phyloP scores from a whole-genome alignment of 2,888 invertebrate species.

The Lepas anatifera region DNA sequence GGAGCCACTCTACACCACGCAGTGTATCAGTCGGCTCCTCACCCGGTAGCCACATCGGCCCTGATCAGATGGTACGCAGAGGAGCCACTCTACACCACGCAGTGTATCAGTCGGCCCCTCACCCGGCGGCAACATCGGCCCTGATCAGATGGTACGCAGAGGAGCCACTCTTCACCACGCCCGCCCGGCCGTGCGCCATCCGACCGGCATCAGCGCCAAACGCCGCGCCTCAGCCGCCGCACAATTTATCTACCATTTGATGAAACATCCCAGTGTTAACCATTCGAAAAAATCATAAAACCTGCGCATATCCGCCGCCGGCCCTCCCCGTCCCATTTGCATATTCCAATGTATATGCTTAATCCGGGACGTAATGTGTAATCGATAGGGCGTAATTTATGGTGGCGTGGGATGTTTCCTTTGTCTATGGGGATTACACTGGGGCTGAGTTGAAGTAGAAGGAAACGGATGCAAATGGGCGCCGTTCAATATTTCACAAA shows the following conservation, averaged over 20 bases:
- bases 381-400: conserved; percentile 7
- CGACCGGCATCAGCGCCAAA: background rate
- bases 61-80: too few relatives aligned
- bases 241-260: conserved; percentile 7
- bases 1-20: too few relatives aligned
- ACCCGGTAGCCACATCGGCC: background rate
- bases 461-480: background rate
- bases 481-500: background rate
- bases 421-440: conserved; percentile 2
- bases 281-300: conserved; percentile 12
- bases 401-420: conserved; percentile 3
- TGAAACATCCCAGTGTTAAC: conserved; percentile 11
- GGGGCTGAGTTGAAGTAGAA: background rate
- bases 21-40: background rate
- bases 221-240: background rate
- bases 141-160: conserved; percentile 10
- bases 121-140: background rate
- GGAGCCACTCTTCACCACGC: background rate
- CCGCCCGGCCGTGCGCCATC: background rate
- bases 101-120: background rate
- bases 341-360: conserved; percentile 9
- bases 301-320: background rate
- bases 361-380: conserved; percentile 3
- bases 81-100: background rate
- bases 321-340: background rate